Percentiles rank a stretch among this genome's conserved stretches.
phyloP scores from a whole-genome alignment of 2,888 invertebrate species.

The Cecidostiba fungosa region DNA sequence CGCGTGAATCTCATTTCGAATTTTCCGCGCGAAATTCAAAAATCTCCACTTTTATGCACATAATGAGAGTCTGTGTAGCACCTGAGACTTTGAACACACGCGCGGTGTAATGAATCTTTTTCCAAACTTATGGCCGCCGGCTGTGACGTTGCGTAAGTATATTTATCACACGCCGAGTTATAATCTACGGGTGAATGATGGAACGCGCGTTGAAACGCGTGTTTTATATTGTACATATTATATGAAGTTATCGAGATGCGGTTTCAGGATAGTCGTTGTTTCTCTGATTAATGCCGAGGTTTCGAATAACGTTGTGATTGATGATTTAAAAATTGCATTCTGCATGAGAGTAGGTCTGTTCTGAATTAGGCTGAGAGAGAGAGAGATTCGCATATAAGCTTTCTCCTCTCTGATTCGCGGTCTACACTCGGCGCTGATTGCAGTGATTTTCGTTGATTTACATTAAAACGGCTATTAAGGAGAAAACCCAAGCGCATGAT shows the following conservation, averaged over 20 bases:
- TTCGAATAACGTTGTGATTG: neutral
- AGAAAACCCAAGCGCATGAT: neutral
- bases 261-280: neutral
- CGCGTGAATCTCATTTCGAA: neutral
- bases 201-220: neutral
- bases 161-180: neutral
- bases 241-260: neutral
- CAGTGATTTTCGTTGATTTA: neutral
- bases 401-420: neutral
- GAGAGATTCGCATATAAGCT: neutral
- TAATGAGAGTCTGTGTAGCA: neutral
- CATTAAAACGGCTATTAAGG: slow-evolving; percentile 13
- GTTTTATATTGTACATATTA: neutral
- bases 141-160: neutral
- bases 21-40: neutral
- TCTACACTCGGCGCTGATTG: slow-evolving; percentile 12
- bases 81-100: neutral
- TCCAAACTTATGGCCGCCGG: neutral
- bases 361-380: neutral
- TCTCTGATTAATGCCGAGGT: slow-evolving; percentile 1
- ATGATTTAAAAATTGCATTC: slow-evolving; percentile 1
- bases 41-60: neutral
- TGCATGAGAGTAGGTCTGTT: neutral
- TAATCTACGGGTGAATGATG: neutral
- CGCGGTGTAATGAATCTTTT: neutral